Conservation (phyloP, 23 tunicate genomes). For the Halocynthia aurantium region DNA sequence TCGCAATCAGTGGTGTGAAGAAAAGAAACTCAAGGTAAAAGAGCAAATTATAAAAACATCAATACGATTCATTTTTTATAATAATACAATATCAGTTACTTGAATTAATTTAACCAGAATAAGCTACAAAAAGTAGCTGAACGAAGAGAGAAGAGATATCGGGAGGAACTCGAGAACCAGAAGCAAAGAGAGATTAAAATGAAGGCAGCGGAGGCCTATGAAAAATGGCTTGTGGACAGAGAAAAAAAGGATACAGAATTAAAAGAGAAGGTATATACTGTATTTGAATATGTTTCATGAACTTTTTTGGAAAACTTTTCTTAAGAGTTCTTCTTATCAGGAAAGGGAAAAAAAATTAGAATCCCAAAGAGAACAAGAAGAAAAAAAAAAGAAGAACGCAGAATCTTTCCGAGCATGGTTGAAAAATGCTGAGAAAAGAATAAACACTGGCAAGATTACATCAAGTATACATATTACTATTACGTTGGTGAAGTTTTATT, state of each 20-base stretch:
- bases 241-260: background rate
- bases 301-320: background rate
- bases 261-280: slow-evolving; percentile 4
- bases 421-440: slow-evolving; percentile 9
- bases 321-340: background rate
- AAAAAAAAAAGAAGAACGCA: slow-evolving; percentile 3
- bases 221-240: slow-evolving; percentile 3
- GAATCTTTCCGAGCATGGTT: slow-evolving; percentile 6
- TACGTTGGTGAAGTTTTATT: too few species aligned
- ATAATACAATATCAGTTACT: too few species aligned
- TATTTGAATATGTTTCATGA: background rate
- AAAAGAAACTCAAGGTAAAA: background rate
- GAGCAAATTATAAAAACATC: background rate
- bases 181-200: slow-evolving; percentile 4
- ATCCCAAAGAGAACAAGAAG: background rate
- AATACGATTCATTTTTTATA: background rate
- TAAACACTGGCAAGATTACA: background rate
- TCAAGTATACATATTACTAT: too few species aligned
- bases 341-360: background rate
- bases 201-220: slow-evolving; percentile 10
- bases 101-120: background rate
- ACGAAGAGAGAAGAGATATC: background rate
- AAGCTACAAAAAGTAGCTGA: slow-evolving; percentile 4
- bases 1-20: slow-evolving; percentile 16
- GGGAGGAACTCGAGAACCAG: slow-evolving; percentile 5